Evolutionary conservation across 2,888 invertebrate species (phyloP).

Genomic region (Siphlonurus alternatus): DNA sequence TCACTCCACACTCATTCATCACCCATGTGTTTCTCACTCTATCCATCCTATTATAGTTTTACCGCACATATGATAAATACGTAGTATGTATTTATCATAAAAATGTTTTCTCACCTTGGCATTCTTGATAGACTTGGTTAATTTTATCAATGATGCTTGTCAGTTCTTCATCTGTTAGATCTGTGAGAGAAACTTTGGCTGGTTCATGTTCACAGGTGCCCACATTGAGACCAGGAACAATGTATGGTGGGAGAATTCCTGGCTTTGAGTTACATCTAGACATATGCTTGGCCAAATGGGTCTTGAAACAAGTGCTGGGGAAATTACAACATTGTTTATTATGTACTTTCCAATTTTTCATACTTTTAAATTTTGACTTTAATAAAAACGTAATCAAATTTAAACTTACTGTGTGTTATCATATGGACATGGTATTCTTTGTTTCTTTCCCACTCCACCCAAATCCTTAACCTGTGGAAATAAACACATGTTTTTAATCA

Average conservation of each 20-base stretch:
- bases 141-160: conserved; percentile 27
- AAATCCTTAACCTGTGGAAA: too few relatives aligned
- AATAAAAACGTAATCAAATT: conserved; percentile 21
- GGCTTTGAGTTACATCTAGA: not conserved
- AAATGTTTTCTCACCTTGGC: too few relatives aligned
- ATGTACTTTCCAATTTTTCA: conserved; percentile 66
- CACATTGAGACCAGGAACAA: conserved; percentile 33
- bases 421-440: not conserved
- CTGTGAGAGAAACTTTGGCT: conserved; percentile 22
- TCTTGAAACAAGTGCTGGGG: not conserved
- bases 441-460: not conserved
- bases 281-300: not conserved
- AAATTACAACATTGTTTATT: conserved; percentile 16
- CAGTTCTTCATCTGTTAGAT: conserved; percentile 23
- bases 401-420: conserved; percentile 2
- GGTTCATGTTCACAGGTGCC: conserved; percentile 19
- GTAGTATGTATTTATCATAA: too few relatives aligned
- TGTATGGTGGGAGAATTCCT: conserved; percentile 33
- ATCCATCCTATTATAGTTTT: too few relatives aligned
- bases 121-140: conserved; percentile 27
- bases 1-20: too few relatives aligned
- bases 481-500: too few relatives aligned
- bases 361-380: conserved; percentile 49
- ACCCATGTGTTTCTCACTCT: too few relatives aligned
- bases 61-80: too few relatives aligned